Evolutionary conservation across 2,888 invertebrate species (phyloP), one percentile per base, ranked within the genome.

Genomic region (Lapara coniferarum): DNA sequence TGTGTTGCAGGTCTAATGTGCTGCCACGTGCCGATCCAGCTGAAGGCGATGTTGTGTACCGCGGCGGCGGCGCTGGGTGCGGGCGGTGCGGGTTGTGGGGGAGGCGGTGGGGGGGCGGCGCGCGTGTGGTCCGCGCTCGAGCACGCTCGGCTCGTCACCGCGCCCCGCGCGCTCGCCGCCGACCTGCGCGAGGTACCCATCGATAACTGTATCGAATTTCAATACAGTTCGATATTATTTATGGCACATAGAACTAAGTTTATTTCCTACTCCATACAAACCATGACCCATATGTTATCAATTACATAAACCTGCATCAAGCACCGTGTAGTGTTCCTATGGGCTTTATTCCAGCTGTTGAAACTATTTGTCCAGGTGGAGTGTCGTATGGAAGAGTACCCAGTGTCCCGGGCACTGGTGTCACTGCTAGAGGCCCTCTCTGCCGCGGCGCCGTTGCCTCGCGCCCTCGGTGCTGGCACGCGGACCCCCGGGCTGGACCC

Each of bases 141-240:
- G 90, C 95, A 96, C 2, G 96, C 97, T 0, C 97, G 97, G 80
- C 96, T 98, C 44, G 95, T 98, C 69, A 71, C 82, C 46, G 95
- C 95, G 58, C 94, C 94, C 75, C 96, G 95, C 67, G 96, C 96
- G 4, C 95, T 97, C 68, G 95, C 96, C 89, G 96, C 97, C 0
- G 99, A 99, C 89, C 93, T 99, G 46, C 97, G 97, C 73, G 98
- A 99, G 92, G 96, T 91, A 69, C n/a, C n/a, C n/a, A n/a, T n/a
- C n/a, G n/a, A n/a, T n/a, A n/a, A n/a, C n/a, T n/a, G n/a, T n/a
- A n/a, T n/a, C n/a, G n/a, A n/a, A n/a, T 5, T 37, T 37, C 37
- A 37, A 37, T 5, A 37, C 37, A 8, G 37, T 37, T 37, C 5
- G 5, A 7, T 0, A 37, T 7, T 37, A 37, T 37, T 37, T 1